Base-by-base conservation (phyloP, 2,797 vertebrate genomes). In the Micrastur ruficollis region DNA sequence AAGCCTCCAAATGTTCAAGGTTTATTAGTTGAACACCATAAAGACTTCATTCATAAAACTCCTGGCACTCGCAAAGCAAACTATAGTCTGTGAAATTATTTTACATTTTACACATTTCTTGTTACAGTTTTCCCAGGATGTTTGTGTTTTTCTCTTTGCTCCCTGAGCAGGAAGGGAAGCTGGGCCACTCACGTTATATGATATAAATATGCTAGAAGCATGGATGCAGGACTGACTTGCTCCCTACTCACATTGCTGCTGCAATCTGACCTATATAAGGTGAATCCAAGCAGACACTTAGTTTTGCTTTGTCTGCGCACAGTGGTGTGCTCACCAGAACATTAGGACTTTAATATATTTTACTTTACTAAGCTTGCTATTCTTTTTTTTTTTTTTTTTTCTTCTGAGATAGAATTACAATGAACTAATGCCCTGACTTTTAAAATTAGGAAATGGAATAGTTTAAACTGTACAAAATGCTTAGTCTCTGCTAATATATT, bases 11-110 rank as follows among this genome's bases (percentile, higher is more conserved):
- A 68, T 58, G 12, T 34, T 86, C 32, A 18, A 74, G 3, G 14
- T 52, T 73, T 85, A 29, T 76, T 66, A 26, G 38, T 50, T 46
- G n/a, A 74, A 93, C 15, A 62, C 8, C 31, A 61, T 78, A 85
- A 89, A 89, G 47, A 31, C 7, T 70, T 87, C 44, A 73, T 94
- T 97, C 71, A 90, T 67, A 74, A 82, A 90, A 81, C 58, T 82
- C 15, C 36, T 93, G 75, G 26, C 50, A 72, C 52, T 80, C 36
- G 61, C 32, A 75, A 84, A 95, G 32, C 23, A 3, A 61, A 47
- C 44, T 66, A 25, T 32, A 74, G 11, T 44, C 34, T 81, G 15
- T 49, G 32, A 92, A 90, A 90, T 84, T 70, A 70, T 78, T 81
- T 81, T 50, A 47, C 5, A 27, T 75, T 86, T 91, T 94, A 20